Evolutionary conservation across 2,888 invertebrate genomes (phyloP), one percentile per base, ranked within the genome.

Genomic region (Sympetrum striolatum): DNA sequence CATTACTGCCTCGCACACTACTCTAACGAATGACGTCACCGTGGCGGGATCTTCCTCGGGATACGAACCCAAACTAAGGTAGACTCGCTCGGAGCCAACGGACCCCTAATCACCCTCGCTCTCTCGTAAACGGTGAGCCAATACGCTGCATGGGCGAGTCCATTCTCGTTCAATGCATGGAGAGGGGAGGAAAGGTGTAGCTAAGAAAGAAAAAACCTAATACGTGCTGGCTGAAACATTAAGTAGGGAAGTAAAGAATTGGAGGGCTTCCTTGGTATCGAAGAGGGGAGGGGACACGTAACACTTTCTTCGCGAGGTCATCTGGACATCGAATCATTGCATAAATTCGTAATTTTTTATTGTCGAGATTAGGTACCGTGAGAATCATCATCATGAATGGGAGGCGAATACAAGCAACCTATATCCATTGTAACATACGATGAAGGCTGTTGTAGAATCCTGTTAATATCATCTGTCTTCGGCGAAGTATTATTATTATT

Each of bases 21-120:
- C 94, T 94, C 94, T 94, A 94, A 93, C 93, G 93, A 94, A 93
- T 94, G 94, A 94, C 94, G 94, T 94, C 94, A 94, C 94, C 93
- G 93, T 94, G 94, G 94, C 94, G 94, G 94, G 94, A 93, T 81
- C 90, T 90, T 81, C 81, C 60, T 81, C 90, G 86, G 60, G 86
- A 64, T 93, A 93, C 93, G 93, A 93, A 92, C 92, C 92, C 91
- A 93, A 93, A 91, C 90, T 91, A 86, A 58, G 73, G 90, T 91
- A 91, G 92, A 91, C 92, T 91, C 91, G 91, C 92, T 79, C 86
- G 91, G 91, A 25, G 81, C 86, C 91, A 64, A 79, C 80, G 25
- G 79, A 22, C 90, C 80, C 80, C 90, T 90, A 90, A 81, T 91
- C 91, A 91, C 90, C 48, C 80, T 64, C 82, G 37, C 79, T 31